Evolutionary conservation across 2,888 invertebrate genomes (phyloP), one percentile per base, ranked within the genome.

Genomic region (Ferdinandea cuprea): DNA sequence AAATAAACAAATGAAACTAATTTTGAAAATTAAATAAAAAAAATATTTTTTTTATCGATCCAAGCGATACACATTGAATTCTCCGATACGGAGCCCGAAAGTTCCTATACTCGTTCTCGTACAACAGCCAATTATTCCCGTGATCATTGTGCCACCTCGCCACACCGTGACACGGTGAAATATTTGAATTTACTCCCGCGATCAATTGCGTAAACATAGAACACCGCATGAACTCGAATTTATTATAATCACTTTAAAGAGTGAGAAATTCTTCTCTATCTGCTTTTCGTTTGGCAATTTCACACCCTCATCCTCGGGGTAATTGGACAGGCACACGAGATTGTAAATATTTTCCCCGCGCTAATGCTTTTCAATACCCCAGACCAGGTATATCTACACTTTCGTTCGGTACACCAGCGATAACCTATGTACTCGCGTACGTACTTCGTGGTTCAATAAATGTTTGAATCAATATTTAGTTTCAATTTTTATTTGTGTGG

Each of bases 221-320:
- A 42, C 77, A 61, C 81, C 54, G 66, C 81, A 72, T 83, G 81
- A 83, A 72, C 48, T 83, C 81, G 65, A 77, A 83, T 83, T 83
- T 83, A 83, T 83, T 83, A 72, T 83, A 83, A 77, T 83, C 81
- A 77, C 77, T 77, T 65, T 61, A 71, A 65, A 46, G 77, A 68
- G 71, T 77, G 77, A 66, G 71, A 77, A 72, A 77, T 72, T 71
- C 77, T 65, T 48, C 6, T 61, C 66, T 54, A 81, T 81, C 81
- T 81, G 81, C 66, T 81, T 81, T 66, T 54, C 77, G 81, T 81
- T 81, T 54, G 71, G 77, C 46, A 44, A 77, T 77, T 72, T 81
- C 81, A 81, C 81, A 81, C 77, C 77, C 66, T 65, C 50, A 65
- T 72, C 65, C 58, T 54, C 71, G 42, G 40, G 40, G 56, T 77